These are phyloP conservation scores for Pygoscelis antarcticus DNA, from an alignment of 2,113 vertebrate genomes.

Conservation along the genomic window DNA sequence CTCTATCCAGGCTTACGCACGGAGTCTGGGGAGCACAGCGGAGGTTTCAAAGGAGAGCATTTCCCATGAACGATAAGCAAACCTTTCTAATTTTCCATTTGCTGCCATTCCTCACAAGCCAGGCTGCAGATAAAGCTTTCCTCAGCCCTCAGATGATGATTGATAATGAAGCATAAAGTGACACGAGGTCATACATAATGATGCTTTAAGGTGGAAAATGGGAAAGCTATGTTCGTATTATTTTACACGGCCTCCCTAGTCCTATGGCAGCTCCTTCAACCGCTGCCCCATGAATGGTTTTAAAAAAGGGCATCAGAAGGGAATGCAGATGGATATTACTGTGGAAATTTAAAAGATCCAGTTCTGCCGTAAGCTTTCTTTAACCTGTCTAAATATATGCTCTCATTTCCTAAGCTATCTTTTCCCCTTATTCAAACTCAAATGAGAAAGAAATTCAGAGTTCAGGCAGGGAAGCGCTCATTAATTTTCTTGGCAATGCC, in stretches of 20 bases:
- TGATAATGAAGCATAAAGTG: not conserved
- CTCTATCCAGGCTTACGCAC: fast-evolving
- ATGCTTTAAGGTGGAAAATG: not conserved
- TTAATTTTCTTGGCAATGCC: not conserved
- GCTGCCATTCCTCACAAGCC: not conserved
- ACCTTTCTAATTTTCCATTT: not conserved
- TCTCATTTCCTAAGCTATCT: not conserved
- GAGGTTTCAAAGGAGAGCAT: not conserved
- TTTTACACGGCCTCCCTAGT: not conserved
- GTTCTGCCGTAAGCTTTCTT: not conserved
- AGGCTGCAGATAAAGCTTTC: not conserved
- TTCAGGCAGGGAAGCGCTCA: not conserved
- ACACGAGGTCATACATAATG: not conserved
- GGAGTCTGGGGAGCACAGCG: not conserved
- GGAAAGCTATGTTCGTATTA: not conserved
- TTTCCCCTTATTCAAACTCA: not conserved
- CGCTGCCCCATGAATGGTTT: not conserved
- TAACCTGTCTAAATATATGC: not conserved
- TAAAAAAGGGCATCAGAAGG: not conserved
- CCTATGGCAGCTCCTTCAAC: not conserved
- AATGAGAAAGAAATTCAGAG: not conserved
- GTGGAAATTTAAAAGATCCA: not conserved
- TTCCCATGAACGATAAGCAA: not conserved
- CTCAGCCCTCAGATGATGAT: not conserved
- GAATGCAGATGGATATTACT: not conserved